Percentiles rank a stretch among this genome's conserved stretches.
These are phyloP conservation scores for Melanocharis versteri DNA, from an alignment of 2,113 vertebrate species.

Conservation along the genomic window DNA sequence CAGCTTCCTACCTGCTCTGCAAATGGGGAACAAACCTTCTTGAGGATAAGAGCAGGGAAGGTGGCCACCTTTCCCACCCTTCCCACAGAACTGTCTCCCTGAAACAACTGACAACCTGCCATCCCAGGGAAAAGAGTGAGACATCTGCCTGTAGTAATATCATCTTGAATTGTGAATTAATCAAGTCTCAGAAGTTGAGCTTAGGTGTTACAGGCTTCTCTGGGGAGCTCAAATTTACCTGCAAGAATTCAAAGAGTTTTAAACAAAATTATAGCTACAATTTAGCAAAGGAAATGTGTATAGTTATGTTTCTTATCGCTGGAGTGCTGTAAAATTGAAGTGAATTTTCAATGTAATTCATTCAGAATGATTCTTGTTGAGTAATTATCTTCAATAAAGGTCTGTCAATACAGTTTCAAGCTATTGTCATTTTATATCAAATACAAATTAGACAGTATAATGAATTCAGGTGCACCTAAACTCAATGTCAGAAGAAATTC, in stretches of 20 bases:
- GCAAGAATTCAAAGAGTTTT: constrained; percentile 43
- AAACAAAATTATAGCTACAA: constrained; percentile 34
- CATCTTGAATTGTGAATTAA: constrained; percentile 38
- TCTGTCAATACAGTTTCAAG: constrained; percentile 51
- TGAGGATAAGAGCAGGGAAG: background rate
- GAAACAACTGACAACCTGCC: constrained; percentile 10
- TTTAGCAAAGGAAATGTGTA: constrained; percentile 4
- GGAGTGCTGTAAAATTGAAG: constrained; percentile 52
- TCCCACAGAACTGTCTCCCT: background rate
- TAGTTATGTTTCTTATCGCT: background rate
- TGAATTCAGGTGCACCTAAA: constrained; percentile 58
- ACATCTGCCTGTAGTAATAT: background rate
- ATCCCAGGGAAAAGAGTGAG: background rate
- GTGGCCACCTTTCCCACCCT: background rate
- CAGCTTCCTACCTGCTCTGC: background rate
- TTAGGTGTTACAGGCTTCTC: constrained; percentile 58
- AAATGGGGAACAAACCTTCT: background rate
- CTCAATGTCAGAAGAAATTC: constrained; percentile 52
- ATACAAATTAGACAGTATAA: constrained; percentile 64
- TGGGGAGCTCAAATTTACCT: constrained; percentile 57
- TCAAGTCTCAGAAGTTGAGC: constrained; percentile 34
- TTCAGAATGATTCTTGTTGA: constrained; percentile 57
- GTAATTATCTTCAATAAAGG: constrained; percentile 66
- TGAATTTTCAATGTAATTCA: constrained; percentile 38
- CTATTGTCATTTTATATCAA: constrained; percentile 62